These are phyloP conservation scores for Eupithecia vulgata DNA, from an alignment of 2,888 invertebrate genomes.

Conservation along the genomic window DNA sequence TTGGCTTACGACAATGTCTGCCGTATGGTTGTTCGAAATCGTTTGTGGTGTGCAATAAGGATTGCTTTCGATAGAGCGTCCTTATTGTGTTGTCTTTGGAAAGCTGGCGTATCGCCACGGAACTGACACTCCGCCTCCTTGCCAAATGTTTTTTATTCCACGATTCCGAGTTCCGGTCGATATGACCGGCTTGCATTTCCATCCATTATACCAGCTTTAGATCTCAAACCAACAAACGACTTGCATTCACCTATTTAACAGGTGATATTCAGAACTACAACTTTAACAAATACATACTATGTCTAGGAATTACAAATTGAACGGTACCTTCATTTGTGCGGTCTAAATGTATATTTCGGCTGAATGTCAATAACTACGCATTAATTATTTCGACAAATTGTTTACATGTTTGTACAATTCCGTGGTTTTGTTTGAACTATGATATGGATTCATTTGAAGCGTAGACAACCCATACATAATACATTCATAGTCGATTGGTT, in stretches of 20 bases:
- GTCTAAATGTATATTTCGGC: constrained; percentile 28
- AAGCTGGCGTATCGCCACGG: constrained; percentile 72
- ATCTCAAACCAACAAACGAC: constrained; percentile 38
- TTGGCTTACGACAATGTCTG: constrained; percentile 23
- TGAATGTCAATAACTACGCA: constrained; percentile 31
- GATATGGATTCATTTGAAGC: constrained; percentile 38
- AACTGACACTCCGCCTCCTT: constrained; percentile 56
- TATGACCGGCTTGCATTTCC: constrained; percentile 69
- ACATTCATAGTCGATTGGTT: constrained; percentile 46
- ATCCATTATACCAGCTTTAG: constrained; percentile 42
- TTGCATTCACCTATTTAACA: constrained; percentile 21
- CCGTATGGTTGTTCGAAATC: constrained; percentile 52
- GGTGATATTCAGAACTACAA: not conserved
- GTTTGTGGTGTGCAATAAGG: constrained; percentile 67
- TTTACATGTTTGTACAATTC: constrained; percentile 29
- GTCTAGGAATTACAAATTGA: not conserved
- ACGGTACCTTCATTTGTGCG: constrained; percentile 9
- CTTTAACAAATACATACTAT: not conserved
- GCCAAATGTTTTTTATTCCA: constrained; percentile 70
- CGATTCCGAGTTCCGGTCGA: constrained; percentile 58
- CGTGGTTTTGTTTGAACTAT: constrained; percentile 40
- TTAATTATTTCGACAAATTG: constrained; percentile 38
- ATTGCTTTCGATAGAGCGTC: constrained; percentile 74
- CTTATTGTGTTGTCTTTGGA: constrained; percentile 77
- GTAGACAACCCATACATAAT: constrained; percentile 35